Base-by-base conservation (phyloP, 2,797 vertebrate species). In the Chelmon rostratus region DNA sequence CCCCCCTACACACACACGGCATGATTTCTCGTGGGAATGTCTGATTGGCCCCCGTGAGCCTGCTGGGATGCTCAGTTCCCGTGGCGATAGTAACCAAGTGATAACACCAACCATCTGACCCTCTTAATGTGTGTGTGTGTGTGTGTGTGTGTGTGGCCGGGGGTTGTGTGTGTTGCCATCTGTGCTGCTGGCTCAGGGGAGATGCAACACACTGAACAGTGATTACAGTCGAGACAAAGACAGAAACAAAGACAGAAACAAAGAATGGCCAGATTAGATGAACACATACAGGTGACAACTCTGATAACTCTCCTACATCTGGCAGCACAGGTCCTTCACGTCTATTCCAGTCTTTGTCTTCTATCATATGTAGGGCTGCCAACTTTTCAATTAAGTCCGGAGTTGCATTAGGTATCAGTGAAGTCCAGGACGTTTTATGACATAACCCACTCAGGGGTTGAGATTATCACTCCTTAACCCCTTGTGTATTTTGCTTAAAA, bases 51-150 rank as follows among this genome's bases (percentile, higher is more conserved):
- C 11, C 75, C 81, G 82, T 59, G 73, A 80, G 77, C 86, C 87
- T 87, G 87, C 86, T 89, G 88, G 69, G 91, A 85, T 83, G 84
- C 74, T 75, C 5, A 47, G 84, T 90, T 88, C 89, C 89, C 59
- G 87, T 90, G 90, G 89, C 13, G 78, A 91, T 91, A 44, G 89
- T 88, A 92, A 90, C 91, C 87, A 87, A 81, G 90, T 66, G 81
- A 90, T 91, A 88, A 91, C 86, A 83, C 81, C 86, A 88, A 85
- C 85, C 86, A 89, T 90, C 85, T 91, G 89, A 90, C 88, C 91
- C 89, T 86, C 68, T 74, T 86, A 81, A 85, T 87, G 82, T 89
- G 19, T 80, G 50, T 75, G 69, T 53, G 59, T 73, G 73, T 71
- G 54, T 56, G 76, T 33, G 65, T 57, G 54, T 62, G 57, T 40